A percentile compares a stretch with the other conserved stretches of the same genome.
Evolutionary conservation across 2,888 invertebrate species (phyloP).

Genomic region (Dasysyrphus albostriatus): DNA sequence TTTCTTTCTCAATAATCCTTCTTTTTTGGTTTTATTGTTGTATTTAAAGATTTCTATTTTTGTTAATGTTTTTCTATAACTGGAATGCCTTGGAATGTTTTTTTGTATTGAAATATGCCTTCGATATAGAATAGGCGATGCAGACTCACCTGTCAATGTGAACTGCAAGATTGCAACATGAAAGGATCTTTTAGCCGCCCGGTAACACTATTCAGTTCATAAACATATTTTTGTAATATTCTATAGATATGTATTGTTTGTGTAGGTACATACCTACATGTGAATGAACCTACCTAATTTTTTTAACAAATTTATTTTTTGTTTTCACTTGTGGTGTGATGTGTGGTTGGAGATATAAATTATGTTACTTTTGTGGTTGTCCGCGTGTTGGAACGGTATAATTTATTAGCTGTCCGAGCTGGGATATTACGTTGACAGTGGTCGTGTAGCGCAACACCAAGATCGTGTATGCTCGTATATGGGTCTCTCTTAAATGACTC

Average conservation of each 20-base stretch:
- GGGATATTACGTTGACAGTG: constrained; percentile 44
- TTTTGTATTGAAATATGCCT: background rate
- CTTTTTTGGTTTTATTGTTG: constrained; percentile 9
- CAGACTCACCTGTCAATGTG: constrained; percentile 58
- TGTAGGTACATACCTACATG: too few relatives aligned
- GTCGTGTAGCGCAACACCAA: constrained; percentile 13
- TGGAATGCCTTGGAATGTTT: constrained; percentile 56
- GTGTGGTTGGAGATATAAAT: constrained; percentile 50
- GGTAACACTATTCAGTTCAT: constrained; percentile 5
- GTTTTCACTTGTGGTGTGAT: constrained; percentile 29
- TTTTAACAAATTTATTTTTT: constrained; percentile 14
- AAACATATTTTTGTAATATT: background rate
- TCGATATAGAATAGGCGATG: constrained; percentile 13
- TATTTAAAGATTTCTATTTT: constrained; percentile 19
- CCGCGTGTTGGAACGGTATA: constrained; percentile 56
- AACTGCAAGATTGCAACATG: constrained; percentile 33
- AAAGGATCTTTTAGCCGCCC: constrained; percentile 59
- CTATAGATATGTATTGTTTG: constrained; percentile 24
- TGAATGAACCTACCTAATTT: background rate
- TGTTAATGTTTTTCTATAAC: constrained; percentile 23
- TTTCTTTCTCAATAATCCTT: background rate
- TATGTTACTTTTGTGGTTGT: constrained; percentile 52
- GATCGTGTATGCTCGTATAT: constrained; percentile 14
- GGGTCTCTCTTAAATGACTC: background rate
- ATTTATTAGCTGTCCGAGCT: constrained; percentile 64